Evolutionary conservation across 64 coral and sea anemone genomes (phyloP), one percentile per base, ranked within the genome.

Genomic region (Porites lutea): DNA sequence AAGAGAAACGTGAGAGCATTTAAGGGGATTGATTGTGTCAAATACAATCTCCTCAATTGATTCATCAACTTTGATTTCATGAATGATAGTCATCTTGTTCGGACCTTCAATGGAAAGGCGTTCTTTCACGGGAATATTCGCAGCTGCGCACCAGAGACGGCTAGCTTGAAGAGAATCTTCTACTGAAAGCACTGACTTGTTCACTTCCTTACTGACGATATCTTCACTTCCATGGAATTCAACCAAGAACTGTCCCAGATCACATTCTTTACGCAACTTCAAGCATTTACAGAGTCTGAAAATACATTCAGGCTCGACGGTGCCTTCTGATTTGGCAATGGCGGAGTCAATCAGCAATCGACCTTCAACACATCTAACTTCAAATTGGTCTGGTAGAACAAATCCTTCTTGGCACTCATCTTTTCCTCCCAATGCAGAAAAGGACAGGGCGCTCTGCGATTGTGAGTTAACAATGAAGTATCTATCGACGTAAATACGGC

Each of bases 371-470:
- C 89, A 91, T 23, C 8, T 58, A 44, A 91, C 69, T 91, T 83
- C 51, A 43, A 91, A 57, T 73, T 83, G 20, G 77, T 81, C 62
- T 8, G 88, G 88, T 53, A 65, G 54, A 79, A 90, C 20, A 90
- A 90, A 90, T 69, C 14, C 19, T 10, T 72, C 52, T 2, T 4
- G 58, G 46, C 18, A 61, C 27, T 91, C 79, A 47, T 50, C 51
- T 83, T 91, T 91, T 62, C 89, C 89, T 16, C 89, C 89, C 21
- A 82, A 2, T 46, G 79, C 78, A 75, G 79, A 74, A 62, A 91
- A 83, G 44, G 37, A 82, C n/a, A 91, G 64, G 23, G 67, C 23
- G 54, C 75, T 83, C 18, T 91, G 52, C 21, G 89, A 91, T 55
- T 83, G 53, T 4, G 89, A 83, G 47, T 13, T 10, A 74, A 91